phyloP scores from a whole-genome alignment of 2,797 vertebrate genomes.

The Alosa sapidissima region DNA sequence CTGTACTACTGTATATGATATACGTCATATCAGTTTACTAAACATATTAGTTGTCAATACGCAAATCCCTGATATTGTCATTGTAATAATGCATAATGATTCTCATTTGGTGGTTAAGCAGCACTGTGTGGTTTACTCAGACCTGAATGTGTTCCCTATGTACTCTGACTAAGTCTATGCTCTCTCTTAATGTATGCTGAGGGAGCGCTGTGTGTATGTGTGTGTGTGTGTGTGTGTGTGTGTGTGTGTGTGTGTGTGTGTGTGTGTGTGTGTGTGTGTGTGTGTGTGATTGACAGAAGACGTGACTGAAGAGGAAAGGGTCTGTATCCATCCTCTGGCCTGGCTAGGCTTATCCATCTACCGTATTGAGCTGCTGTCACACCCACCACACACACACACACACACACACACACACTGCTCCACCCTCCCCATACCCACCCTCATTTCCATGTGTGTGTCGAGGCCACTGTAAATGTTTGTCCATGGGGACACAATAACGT shows the following conservation, averaged over 20 bases:
- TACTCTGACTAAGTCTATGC: neutral
- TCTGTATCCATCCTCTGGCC: neutral
- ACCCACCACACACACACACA: slow-evolving; percentile 17
- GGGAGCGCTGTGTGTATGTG: neutral
- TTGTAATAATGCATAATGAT: too few relatives aligned
- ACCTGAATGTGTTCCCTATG: too few relatives aligned
- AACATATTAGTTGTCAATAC: too few relatives aligned
- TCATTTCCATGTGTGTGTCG: slow-evolving; percentile 18
- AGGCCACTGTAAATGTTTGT: slow-evolving; percentile 49
- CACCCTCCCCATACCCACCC: slow-evolving; percentile 27
- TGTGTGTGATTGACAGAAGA: slow-evolving; percentile 18
- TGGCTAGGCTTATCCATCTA: neutral
- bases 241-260: slow-evolving; percentile 5
- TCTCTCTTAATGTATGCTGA: neutral
- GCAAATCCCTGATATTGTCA: too few relatives aligned
- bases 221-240: neutral
- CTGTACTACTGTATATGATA: too few relatives aligned
- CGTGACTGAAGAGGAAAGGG: slow-evolving; percentile 25
- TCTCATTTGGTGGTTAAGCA: too few relatives aligned
- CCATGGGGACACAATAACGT: slow-evolving; percentile 46
- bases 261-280: neutral
- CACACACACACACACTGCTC: neutral
- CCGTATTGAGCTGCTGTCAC: slow-evolving; percentile 35
- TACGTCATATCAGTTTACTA: too few relatives aligned
- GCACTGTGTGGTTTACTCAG: too few relatives aligned